A percentile compares a stretch with the other conserved stretches of the same genome.
Conservation (phyloP, 2,888 invertebrate species). For the Caenorhabditis angaria region DNA sequence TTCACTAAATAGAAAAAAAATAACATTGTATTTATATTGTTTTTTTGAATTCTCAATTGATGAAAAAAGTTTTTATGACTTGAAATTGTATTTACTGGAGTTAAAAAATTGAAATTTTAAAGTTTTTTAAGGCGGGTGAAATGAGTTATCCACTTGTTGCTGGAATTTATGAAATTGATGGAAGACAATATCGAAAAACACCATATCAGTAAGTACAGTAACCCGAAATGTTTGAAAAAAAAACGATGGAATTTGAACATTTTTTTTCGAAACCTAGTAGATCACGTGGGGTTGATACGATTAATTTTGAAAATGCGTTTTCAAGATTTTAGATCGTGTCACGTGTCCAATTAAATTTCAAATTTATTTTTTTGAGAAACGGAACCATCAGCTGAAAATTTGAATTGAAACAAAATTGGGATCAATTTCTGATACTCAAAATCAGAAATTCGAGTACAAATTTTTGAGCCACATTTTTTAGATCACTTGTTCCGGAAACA, state of each 20-base stretch:
- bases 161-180: slow-evolving; percentile 28
- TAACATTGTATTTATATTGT: not conserved
- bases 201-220: slow-evolving; percentile 9
- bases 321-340: no score
- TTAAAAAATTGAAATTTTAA: not conserved
- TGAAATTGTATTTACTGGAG: not conserved
- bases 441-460: not conserved
- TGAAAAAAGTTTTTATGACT: not conserved
- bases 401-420: no score
- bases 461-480: not conserved
- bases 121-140: not conserved
- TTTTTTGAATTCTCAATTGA: not conserved
- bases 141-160: slow-evolving; percentile 18
- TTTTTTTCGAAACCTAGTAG: not conserved
- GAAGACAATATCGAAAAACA: slow-evolving; percentile 33
- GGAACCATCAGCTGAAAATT: no score
- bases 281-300: not conserved
- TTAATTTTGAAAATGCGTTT: not conserved
- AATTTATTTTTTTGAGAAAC: not conserved
- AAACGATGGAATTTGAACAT: slow-evolving; percentile 17
- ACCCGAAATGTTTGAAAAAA: not conserved
- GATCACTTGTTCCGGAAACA: not conserved
- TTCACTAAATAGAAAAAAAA: not conserved
- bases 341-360: no score
- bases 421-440: no score